These are phyloP conservation scores for Danaus chrysippus DNA, from an alignment of 2,888 invertebrate species.

Conservation along the genomic window DNA sequence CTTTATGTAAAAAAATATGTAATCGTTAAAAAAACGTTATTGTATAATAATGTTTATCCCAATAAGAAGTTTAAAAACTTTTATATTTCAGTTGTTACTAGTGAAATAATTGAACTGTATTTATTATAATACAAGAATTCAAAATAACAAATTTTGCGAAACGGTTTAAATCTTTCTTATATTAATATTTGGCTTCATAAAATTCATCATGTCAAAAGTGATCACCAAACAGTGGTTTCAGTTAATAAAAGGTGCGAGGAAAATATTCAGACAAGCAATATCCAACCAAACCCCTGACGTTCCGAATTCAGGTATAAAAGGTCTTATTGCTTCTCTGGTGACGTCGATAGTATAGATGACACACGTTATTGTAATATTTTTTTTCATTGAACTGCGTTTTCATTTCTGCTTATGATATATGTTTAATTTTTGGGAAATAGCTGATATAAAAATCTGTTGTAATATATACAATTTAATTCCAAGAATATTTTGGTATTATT, in stretches of 20 bases:
- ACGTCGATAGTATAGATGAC: slow-evolving; percentile 28
- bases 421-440: background rate
- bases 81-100: too few species aligned
- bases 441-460: too few species aligned
- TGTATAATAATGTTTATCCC: too few species aligned
- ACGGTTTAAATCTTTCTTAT: too few species aligned
- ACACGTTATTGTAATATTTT: slow-evolving; percentile 31
- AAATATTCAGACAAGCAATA: slow-evolving; percentile 23
- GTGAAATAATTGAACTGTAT: too few species aligned
- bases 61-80: too few species aligned
- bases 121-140: too few species aligned
- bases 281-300: slow-evolving; percentile 21
- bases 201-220: background rate
- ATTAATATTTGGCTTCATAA: background rate
- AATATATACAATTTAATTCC: too few species aligned
- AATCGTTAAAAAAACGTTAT: too few species aligned
- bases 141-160: too few species aligned
- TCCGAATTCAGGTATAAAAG: slow-evolving; percentile 19
- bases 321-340: slow-evolving; percentile 26
- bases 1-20: too few species aligned
- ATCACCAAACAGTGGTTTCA: slow-evolving; percentile 1
- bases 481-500: too few species aligned
- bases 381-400: slow-evolving; percentile 4
- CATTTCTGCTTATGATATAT: background rate
- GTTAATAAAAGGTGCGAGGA: slow-evolving; percentile 23